phyloP scores from a whole-genome alignment of 2,888 invertebrate genomes.

The Onchidella celtica region DNA sequence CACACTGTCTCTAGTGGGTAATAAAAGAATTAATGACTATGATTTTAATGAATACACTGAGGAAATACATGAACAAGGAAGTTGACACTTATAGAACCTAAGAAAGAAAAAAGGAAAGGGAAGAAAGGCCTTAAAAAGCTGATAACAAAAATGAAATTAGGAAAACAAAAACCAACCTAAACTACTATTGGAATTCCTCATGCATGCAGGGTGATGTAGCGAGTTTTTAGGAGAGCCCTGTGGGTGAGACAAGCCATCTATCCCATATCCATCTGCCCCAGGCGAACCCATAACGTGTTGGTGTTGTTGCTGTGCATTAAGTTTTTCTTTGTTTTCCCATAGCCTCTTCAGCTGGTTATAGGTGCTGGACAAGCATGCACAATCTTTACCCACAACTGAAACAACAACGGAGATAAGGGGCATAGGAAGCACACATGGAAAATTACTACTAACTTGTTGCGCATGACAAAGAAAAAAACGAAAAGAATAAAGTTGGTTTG shows the following conservation, averaged over 20 bases:
- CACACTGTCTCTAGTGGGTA: no score
- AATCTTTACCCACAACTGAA: slow-evolving; percentile 76
- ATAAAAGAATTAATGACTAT: no score
- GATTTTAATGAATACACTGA: no score
- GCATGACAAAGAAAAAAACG: no score
- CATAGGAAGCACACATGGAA: no score
- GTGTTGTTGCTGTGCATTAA: slow-evolving; percentile 53
- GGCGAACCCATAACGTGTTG: slow-evolving; percentile 32
- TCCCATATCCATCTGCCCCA: background rate
- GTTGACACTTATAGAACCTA: no score
- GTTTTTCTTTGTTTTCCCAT: slow-evolving; percentile 79
- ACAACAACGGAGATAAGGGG: slow-evolving; percentile 55
- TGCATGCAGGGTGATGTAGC: slow-evolving; percentile 53
- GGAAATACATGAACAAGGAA: no score
- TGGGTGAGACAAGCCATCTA: background rate
- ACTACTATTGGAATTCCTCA: slow-evolving; percentile 57
- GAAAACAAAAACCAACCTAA: slow-evolving; percentile 57
- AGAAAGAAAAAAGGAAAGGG: background rate
- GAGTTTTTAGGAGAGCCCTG: slow-evolving; percentile 40
- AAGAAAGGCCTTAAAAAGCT: background rate
- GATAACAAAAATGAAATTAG: background rate
- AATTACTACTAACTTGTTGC: no score
- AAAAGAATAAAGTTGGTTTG: no score
- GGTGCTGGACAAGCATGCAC: slow-evolving; percentile 77
- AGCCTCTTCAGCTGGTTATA: slow-evolving; percentile 79